Conservation (phyloP, 2,888 invertebrate genomes). For the Tachystola acroxantha region DNA sequence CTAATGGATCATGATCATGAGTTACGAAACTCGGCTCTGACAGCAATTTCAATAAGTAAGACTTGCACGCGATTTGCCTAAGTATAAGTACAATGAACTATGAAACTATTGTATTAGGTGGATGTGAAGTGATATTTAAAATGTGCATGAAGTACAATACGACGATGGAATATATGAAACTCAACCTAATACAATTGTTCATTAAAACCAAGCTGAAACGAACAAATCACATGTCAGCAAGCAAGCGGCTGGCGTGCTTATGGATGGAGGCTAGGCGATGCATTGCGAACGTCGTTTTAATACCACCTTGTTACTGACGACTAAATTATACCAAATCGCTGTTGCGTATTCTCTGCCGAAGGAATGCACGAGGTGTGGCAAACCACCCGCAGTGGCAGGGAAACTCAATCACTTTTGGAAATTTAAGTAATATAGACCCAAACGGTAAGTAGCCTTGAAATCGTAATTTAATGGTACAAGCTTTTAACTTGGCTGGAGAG, state of each 20-base stretch:
- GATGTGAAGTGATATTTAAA: not conserved
- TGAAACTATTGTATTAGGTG: constrained; percentile 3
- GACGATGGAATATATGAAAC: constrained; percentile 24
- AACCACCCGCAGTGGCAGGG: too few species aligned
- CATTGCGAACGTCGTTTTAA: constrained; percentile 58
- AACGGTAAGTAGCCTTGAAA: too few species aligned
- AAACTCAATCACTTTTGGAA: too few species aligned
- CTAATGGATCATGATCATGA: not conserved
- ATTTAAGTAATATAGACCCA: too few species aligned
- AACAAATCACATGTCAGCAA: constrained; percentile 53
- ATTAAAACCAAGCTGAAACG: constrained; percentile 46
- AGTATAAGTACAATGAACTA: constrained; percentile 4
- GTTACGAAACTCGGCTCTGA: not conserved
- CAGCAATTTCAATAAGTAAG: not conserved
- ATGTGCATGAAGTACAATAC: not conserved
- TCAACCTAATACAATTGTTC: constrained; percentile 33
- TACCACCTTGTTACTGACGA: constrained; percentile 4
- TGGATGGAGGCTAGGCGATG: constrained; percentile 43
- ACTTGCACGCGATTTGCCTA: not conserved
- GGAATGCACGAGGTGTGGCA: too few species aligned
- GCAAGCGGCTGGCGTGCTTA: constrained; percentile 60
- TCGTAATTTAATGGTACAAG: too few species aligned
- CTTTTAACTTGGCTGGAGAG: too few species aligned
- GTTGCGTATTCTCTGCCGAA: not conserved
- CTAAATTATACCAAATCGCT: constrained; percentile 4